phyloP scores from a whole-genome alignment of 2,113 vertebrate species.

The Heterocephalus glaber region DNA sequence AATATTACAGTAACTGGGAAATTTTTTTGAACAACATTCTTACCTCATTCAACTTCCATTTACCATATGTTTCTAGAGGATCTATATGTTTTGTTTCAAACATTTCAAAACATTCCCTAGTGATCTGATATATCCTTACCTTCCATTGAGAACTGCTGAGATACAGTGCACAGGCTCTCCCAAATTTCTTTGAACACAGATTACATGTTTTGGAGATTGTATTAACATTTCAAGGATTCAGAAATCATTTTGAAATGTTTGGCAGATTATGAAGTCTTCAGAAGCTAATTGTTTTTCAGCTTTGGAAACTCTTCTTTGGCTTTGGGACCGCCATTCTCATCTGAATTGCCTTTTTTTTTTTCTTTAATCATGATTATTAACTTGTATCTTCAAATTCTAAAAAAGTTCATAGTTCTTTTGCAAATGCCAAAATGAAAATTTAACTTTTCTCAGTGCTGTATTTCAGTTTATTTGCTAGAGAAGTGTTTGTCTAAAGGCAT shows the following conservation, averaged over 20 bases:
- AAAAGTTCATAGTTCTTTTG: not conserved
- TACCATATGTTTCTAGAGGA: not conserved
- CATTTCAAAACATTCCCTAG: not conserved
- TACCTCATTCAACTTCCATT: not conserved
- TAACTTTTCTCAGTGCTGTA: not conserved
- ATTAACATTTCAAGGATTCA: conserved; percentile 36
- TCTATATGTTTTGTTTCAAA: not conserved
- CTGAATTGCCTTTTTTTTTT: not conserved
- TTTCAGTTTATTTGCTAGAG: not conserved
- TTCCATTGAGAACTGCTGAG: not conserved
- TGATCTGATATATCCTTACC: not conserved
- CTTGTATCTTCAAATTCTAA: conserved; percentile 46
- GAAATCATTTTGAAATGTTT: not conserved
- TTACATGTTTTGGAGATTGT: not conserved
- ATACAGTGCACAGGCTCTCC: not conserved
- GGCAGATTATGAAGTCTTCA: not conserved
- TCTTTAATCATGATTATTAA: conserved; percentile 37
- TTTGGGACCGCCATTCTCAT: conserved; percentile 7
- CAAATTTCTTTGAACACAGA: conserved; percentile 15
- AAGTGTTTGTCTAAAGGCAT: conserved; percentile 8
- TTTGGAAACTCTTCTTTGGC: conserved; percentile 10
- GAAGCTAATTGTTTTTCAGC: not conserved
- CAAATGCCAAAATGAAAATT: conserved; percentile 4
- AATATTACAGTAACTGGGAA: not conserved
- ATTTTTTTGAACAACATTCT: not conserved